Base-by-base conservation (phyloP, 2,113 vertebrate genomes). In the Gorsachius goisagi region DNA sequence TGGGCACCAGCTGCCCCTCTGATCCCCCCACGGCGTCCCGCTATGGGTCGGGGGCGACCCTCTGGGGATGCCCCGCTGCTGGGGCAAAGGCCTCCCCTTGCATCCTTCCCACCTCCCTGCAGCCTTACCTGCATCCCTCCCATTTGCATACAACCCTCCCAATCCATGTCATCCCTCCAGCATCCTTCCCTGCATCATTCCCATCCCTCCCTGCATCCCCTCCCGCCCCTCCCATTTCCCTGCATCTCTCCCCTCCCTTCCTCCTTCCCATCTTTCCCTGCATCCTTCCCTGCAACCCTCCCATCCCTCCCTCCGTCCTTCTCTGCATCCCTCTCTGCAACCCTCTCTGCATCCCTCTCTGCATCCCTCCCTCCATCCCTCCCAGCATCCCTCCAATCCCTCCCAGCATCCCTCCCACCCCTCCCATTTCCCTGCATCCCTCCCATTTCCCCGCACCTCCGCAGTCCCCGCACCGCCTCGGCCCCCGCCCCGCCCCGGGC, bases 21-120 rank as follows among this genome's bases (percentile, higher is more conserved):
- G 55, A 77, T 15, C 39, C 22, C n/a, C 47, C 11, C 9, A 2
- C 10, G 56, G 49, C 45, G 33, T 66, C 37, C 75, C 11, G 35
- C 60, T 28, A 1, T 1, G 11, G 22, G 15, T 5, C 0, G 0
- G n/a, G 45, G 28, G 64, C 8, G 47, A 21, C 22, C 21, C 62
- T 27, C 44, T 27, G 67, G 23, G 45, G 47, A 49, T 8, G 11
- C 20, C 44, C 20, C 0, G 1, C 37, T 64, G 41, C 35, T 22
- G 35, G 49, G 49, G 64, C 56, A 52, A 23, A 18, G 23, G 2
- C 15, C 4, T 63, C 19, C 28, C 24, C 41, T n/a, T 26, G 28
- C 58, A 41, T 58, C 82, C 26, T 49, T 27, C 23, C 28, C 4
- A 1, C 24, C 79, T 37, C 56, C 39, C 15, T 21, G 55, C 60